Percentiles rank a stretch among this genome's conserved stretches.
phyloP scores from a whole-genome alignment of 2,797 vertebrate species.

The Danio choprae region DNA sequence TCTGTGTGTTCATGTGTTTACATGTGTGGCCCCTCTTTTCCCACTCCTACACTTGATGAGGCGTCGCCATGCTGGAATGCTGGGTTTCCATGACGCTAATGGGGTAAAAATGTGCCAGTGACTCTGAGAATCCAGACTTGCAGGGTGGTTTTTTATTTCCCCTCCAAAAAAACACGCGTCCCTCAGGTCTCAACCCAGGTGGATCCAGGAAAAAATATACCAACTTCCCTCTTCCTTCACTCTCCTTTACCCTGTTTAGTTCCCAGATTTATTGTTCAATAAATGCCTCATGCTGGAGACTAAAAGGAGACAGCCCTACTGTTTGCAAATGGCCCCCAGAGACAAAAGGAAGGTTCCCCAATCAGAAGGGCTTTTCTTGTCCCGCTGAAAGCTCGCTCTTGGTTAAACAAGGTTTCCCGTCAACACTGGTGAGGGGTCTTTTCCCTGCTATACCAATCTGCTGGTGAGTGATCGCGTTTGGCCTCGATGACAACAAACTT shows the following conservation, averaged over 20 bases:
- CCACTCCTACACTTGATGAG: slow-evolving; percentile 69
- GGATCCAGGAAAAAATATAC: slow-evolving; percentile 26
- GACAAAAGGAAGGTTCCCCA: slow-evolving; percentile 71
- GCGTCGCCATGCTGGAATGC: slow-evolving; percentile 71
- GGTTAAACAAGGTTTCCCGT: slow-evolving; percentile 53
- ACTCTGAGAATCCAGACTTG: slow-evolving; percentile 65
- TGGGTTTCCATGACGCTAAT: slow-evolving; percentile 82
- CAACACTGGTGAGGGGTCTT: slow-evolving; percentile 6
- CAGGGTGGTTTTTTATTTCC: neutral
- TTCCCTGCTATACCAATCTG: slow-evolving; percentile 24
- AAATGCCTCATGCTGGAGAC: slow-evolving; percentile 74
- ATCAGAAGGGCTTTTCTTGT: slow-evolving; percentile 67
- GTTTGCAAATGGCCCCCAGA: slow-evolving; percentile 73
- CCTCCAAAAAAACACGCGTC: neutral
- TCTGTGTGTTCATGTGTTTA: slow-evolving; percentile 17
- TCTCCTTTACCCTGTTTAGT: slow-evolving; percentile 61
- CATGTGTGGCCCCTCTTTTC: slow-evolving; percentile 50
- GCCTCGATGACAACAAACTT: slow-evolving; percentile 60
- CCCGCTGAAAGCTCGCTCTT: slow-evolving; percentile 50
- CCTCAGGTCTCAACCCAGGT: slow-evolving; percentile 18
- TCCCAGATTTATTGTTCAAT: slow-evolving; percentile 79
- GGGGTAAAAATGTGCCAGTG: slow-evolving; percentile 78
- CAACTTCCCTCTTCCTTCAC: slow-evolving; percentile 47
- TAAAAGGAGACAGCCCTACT: slow-evolving; percentile 66
- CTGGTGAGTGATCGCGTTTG: slow-evolving; percentile 46